Percentiles rank a stretch among this genome's conserved stretches.
Conservation (phyloP, 2,888 invertebrate species). For the Formica aserva region DNA sequence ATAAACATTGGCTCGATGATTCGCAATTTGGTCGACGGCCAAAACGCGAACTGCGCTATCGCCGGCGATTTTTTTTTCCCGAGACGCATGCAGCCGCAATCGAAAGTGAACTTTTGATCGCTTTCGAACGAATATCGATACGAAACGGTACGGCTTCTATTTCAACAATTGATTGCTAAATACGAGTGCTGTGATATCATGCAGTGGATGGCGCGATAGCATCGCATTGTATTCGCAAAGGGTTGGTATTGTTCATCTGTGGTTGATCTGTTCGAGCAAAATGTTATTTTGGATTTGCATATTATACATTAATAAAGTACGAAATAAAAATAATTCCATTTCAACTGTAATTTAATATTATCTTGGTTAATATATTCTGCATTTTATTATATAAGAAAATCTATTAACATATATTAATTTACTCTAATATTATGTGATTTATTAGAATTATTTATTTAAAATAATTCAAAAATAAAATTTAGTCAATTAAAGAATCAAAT, state of each 20-base stretch:
- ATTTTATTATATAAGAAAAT: neutral
- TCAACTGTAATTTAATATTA: neutral
- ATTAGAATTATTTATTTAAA: neutral
- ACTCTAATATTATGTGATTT: neutral
- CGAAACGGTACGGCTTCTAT: neutral
- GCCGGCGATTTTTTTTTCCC: neutral
- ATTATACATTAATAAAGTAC: neutral
- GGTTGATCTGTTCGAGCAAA: neutral
- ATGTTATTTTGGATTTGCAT: neutral
- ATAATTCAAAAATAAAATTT: neutral
- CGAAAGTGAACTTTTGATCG: conserved; percentile 28
- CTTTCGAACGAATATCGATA: conserved; percentile 17
- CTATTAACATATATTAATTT: neutral
- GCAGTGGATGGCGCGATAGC: neutral
- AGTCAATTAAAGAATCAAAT: neutral
- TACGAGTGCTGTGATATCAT: conserved; percentile 1
- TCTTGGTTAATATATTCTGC: neutral
- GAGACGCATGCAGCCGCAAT: neutral
- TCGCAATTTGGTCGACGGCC: neutral
- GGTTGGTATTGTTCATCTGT: conserved; percentile 20
- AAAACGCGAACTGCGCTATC: conserved; percentile 1
- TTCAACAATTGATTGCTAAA: neutral
- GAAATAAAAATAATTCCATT: neutral
- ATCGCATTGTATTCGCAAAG: neutral
- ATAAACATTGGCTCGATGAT: conserved; percentile 1